phyloP scores from a whole-genome alignment of 2,888 invertebrate genomes.

The Elgonia sp. region DNA sequence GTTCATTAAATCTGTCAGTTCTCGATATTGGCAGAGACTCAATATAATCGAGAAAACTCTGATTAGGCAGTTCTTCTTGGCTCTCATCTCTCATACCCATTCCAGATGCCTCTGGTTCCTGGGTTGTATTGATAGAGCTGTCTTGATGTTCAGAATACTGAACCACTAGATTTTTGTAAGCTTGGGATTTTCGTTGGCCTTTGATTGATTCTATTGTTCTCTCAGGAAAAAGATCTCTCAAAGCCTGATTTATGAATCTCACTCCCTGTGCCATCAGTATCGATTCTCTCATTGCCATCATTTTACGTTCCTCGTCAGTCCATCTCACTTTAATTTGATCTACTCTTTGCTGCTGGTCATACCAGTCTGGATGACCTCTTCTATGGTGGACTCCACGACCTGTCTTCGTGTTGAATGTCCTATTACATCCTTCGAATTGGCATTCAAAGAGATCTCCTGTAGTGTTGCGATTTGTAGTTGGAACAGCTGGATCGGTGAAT shows the following conservation, averaged over 20 bases:
- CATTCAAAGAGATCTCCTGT: not conserved
- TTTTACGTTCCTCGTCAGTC: constrained; percentile 24
- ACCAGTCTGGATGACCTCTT: not conserved
- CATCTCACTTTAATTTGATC: constrained; percentile 2
- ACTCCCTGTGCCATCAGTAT: not conserved
- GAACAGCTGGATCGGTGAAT: too few species aligned
- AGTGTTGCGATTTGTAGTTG: too few species aligned
- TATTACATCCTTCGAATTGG: not conserved
- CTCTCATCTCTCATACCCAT: too few species aligned
- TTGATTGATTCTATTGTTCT: constrained; percentile 25
- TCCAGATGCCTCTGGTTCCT: too few species aligned
- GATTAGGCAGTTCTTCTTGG: too few species aligned
- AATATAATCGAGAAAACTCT: too few species aligned
- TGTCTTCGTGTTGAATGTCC: not conserved
- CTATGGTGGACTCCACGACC: not conserved
- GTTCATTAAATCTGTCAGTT: too few species aligned
- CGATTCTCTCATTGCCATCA: constrained; percentile 49
- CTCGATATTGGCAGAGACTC: too few species aligned
- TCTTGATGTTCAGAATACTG: too few species aligned
- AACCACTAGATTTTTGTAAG: not conserved
- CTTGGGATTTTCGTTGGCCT: not conserved
- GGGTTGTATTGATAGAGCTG: too few species aligned
- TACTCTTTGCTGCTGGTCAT: not conserved
- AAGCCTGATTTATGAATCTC: constrained; percentile 61
- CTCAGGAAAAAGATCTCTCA: constrained; percentile 31